Conservation (phyloP, 1,140 invertebrate species). For the Drosophila virilis region DNA sequence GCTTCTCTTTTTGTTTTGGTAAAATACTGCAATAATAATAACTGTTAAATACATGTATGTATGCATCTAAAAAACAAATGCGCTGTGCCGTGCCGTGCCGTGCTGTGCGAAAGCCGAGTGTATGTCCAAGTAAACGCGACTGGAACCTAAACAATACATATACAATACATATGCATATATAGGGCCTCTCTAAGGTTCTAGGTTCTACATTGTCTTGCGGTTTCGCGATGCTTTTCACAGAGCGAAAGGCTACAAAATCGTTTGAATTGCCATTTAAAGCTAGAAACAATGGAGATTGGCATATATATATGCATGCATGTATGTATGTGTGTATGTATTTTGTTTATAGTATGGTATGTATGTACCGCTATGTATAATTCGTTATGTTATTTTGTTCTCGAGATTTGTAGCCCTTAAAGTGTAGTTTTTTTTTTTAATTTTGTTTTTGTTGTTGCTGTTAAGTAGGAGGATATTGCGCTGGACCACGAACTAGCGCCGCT, state of each 20-base stretch:
- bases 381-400: constrained; percentile 72
- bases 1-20: constrained; percentile 53
- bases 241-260: constrained; percentile 3
- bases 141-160: constrained; percentile 20
- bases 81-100: constrained; percentile 76
- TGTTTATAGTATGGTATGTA: constrained; percentile 55
- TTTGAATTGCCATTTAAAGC: constrained; percentile 1
- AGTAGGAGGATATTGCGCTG: constrained; percentile 34
- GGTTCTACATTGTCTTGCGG: constrained; percentile 9
- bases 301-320: neutral
- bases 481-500: constrained; percentile 19
- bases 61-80: constrained; percentile 75
- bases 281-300: neutral
- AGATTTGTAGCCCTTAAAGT: constrained; percentile 69
- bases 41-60: constrained; percentile 60
- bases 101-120: constrained; percentile 73
- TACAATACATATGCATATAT: constrained; percentile 25
- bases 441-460: constrained; percentile 24
- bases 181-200: neutral
- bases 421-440: constrained; percentile 14
- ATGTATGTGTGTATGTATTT: constrained; percentile 34
- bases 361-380: constrained; percentile 56
- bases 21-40: constrained; percentile 70
- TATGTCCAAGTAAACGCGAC: constrained; percentile 3
- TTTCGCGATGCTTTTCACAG: neutral